Conservation (phyloP, 2,888 invertebrate species). For the Stenotaenia linearis region DNA sequence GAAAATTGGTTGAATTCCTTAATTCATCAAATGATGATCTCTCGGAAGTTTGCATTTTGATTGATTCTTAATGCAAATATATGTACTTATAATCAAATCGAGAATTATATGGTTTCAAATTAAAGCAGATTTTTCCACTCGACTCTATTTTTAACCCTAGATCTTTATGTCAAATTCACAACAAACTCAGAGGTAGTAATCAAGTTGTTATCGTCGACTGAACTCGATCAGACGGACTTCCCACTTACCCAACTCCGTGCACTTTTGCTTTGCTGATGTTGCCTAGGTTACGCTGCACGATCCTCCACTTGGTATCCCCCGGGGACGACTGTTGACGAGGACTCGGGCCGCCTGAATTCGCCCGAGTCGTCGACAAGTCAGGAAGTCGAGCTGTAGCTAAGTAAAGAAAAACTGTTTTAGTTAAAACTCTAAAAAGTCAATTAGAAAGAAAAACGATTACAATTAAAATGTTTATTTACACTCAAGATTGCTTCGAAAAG, state of each 20-base stretch:
- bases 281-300: conserved; percentile 31
- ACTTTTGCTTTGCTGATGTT: conserved; percentile 29
- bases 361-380: conserved; percentile 24
- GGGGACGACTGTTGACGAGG: conserved; percentile 27
- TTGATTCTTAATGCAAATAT: neutral
- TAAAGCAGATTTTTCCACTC: neutral
- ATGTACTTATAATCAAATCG: neutral
- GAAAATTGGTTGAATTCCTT: neutral
- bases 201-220: conserved; percentile 23
- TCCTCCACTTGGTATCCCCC: conserved; percentile 31
- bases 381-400: conserved; percentile 13
- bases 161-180: neutral
- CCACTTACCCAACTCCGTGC: conserved; percentile 30
- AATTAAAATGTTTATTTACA: no score
- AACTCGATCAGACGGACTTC: conserved; percentile 13
- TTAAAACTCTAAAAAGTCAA: neutral
- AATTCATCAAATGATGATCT: no score
- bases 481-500: no score
- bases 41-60: neutral
- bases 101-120: neutral
- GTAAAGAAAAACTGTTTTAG: neutral
- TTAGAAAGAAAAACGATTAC: no score
- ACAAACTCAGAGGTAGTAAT: conserved; percentile 7
- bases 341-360: conserved; percentile 28
- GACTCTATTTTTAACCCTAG: neutral